Conservation (phyloP, 2,113 vertebrate genomes). For the Anguilla rostrata region DNA sequence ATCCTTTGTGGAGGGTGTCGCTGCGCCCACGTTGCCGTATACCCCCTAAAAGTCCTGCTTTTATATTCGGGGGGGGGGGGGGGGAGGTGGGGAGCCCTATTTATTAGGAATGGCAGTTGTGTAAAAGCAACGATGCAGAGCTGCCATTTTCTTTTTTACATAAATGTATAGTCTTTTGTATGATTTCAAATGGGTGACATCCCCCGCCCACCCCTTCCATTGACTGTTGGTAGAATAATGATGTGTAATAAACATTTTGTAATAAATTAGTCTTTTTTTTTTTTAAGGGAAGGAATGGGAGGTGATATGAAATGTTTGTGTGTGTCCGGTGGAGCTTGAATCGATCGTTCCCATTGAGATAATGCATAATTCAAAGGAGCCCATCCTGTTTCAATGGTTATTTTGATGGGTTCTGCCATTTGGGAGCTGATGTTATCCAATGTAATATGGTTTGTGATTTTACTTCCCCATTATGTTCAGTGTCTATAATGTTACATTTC, state of each 20-base stretch:
- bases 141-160: conserved; percentile 9
- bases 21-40: not conserved
- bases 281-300: not conserved
- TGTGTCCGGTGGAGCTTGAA: not conserved
- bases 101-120: not conserved
- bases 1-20: not conserved
- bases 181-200: not conserved
- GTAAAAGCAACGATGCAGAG: not conserved
- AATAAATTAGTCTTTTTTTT: not conserved
- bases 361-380: not conserved
- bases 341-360: not conserved
- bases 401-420: not conserved
- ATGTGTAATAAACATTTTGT: conserved; percentile 11
- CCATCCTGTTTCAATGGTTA: not conserved
- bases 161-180: conserved; percentile 12
- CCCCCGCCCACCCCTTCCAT: not conserved
- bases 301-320: not conserved
- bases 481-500: not conserved
- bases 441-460: not conserved
- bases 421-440: not conserved
- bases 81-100: not conserved
- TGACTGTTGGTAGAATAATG: not conserved
- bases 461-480: not conserved
- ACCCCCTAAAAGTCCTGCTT: not conserved
- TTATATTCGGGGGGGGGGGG: not conserved